phyloP scores from a whole-genome alignment of 2,797 vertebrate genomes.

The Parauchenoglanis punctatus region DNA sequence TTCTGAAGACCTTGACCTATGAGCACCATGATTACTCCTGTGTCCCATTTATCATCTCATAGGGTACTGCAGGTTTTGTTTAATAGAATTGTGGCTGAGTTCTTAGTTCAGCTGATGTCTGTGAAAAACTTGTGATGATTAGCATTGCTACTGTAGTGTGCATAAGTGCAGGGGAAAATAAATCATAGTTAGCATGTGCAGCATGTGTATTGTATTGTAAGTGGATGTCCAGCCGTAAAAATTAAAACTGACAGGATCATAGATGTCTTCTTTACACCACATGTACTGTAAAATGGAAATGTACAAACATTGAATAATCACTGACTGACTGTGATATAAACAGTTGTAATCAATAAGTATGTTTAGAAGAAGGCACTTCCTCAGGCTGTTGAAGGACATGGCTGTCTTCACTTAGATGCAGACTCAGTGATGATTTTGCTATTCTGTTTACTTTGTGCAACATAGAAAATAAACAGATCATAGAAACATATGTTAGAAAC shows the following conservation, averaged over 20 bases:
- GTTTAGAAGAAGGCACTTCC: neutral
- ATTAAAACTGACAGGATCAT: neutral
- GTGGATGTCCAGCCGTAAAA: neutral
- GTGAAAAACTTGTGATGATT: neutral
- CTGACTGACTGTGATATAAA: neutral
- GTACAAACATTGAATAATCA: neutral
- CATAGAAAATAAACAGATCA: neutral
- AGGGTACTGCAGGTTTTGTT: neutral
- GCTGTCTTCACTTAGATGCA: neutral
- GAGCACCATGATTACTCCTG: neutral
- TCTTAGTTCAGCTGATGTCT: neutral
- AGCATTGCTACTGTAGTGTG: neutral
- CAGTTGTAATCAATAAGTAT: neutral
- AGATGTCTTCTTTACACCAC: neutral
- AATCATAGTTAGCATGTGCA: neutral
- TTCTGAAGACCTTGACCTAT: neutral
- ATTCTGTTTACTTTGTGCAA: neutral
- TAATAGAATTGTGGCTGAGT: neutral
- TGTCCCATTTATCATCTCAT: neutral
- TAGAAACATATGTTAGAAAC: no score
- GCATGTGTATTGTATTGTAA: neutral
- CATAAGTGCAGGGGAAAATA: neutral
- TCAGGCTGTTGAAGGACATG: neutral
- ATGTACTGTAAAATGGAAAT: neutral
- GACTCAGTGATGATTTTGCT: neutral